These are phyloP conservation scores for Echeneis naucrates DNA, from an alignment of 2,797 vertebrate genomes.

Conservation along the genomic window DNA sequence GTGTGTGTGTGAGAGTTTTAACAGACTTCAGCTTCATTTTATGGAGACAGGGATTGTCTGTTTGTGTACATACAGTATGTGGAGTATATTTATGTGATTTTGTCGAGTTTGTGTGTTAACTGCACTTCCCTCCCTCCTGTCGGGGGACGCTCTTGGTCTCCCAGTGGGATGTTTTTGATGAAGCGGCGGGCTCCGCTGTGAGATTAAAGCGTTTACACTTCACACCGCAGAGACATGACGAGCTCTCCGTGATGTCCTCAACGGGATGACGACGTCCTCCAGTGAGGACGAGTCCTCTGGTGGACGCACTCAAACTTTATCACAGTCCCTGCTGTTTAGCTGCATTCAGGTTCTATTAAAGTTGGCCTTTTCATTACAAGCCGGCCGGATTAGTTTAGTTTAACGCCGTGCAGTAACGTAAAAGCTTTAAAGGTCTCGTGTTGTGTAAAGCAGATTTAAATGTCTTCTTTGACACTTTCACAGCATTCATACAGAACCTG, in stretches of 20 bases:
- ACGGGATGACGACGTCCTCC: not conserved
- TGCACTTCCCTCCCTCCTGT: not conserved
- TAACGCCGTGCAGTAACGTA: too few species aligned
- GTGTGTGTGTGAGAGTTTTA: slow-evolving; percentile 14
- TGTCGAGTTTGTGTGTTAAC: slow-evolving; percentile 11
- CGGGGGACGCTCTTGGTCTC: not conserved
- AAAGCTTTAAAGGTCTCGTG: too few species aligned
- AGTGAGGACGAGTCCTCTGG: not conserved
- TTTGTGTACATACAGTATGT: not conserved
- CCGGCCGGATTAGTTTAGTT: too few species aligned
- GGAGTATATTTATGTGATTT: slow-evolving; percentile 2
- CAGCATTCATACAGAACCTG: too few species aligned
- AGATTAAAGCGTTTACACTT: slow-evolving; percentile 35
- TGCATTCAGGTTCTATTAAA: too few species aligned
- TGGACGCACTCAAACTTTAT: not conserved
- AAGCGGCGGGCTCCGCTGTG: not conserved
- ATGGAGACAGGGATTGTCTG: not conserved
- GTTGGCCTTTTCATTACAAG: too few species aligned
- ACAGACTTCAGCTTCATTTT: slow-evolving; percentile 3
- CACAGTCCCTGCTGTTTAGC: not conserved
- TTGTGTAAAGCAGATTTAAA: too few species aligned
- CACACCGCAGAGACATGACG: not conserved
- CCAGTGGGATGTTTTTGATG: slow-evolving; percentile 7
- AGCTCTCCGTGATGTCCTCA: not conserved
- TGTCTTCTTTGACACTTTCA: too few species aligned